phyloP scores from a whole-genome alignment of 1,140 invertebrate genomes.

The Hetaerina americana region DNA sequence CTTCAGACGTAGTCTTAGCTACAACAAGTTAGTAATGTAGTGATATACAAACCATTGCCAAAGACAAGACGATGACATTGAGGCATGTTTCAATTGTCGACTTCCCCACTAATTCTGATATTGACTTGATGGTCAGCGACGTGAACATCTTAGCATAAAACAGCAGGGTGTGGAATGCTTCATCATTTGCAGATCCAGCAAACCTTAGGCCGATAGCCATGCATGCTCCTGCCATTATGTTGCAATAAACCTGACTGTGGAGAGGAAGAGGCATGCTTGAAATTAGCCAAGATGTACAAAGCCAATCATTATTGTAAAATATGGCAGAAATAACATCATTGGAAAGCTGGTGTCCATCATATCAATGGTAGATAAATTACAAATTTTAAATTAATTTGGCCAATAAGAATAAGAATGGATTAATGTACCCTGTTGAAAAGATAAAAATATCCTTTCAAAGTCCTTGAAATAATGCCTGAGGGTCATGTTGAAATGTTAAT shows the following conservation, averaged over 20 bases:
- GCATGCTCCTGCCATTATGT: constrained; percentile 86
- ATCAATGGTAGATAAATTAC: too few species aligned
- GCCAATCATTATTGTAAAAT: constrained; percentile 10
- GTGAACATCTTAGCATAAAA: constrained; percentile 54
- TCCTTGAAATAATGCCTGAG: too few species aligned
- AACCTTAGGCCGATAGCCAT: constrained; percentile 88
- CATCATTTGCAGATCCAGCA: constrained; percentile 76
- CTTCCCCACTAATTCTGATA: constrained; percentile 77
- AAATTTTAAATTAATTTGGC: too few species aligned
- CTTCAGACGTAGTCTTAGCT: too few species aligned
- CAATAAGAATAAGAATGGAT: too few species aligned
- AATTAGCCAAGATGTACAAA: constrained; percentile 8
- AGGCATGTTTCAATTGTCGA: constrained; percentile 81
- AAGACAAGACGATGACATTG: constrained; percentile 64
- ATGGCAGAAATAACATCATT: too few species aligned
- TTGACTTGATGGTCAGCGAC: constrained; percentile 45
- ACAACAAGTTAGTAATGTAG: constrained; percentile 16
- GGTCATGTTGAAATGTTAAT: too few species aligned
- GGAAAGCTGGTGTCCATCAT: too few species aligned
- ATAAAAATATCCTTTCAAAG: too few species aligned
- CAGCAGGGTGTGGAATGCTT: constrained; percentile 63
- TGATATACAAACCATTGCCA: constrained; percentile 49
- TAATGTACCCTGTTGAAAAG: too few species aligned
- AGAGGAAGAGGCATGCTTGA: too few species aligned
- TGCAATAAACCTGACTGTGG: constrained; percentile 87